Evolutionary conservation across 53 echinoderm and acorn worm genomes (phyloP), one percentile per base, ranked within the genome.

Genomic region (Arbacia lixula): DNA sequence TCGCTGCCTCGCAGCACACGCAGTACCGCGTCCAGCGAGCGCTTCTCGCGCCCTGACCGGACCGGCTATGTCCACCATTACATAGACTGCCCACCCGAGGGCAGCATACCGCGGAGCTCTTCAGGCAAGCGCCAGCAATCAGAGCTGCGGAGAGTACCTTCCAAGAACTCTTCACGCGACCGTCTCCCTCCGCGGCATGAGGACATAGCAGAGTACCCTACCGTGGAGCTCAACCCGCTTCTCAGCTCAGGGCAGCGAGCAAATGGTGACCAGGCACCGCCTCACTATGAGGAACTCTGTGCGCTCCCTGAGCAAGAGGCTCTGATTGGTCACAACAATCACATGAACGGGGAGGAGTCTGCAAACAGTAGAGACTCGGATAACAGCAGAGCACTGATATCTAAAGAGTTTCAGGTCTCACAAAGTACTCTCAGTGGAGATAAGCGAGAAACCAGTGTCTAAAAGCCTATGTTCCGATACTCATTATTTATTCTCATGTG

Each of bases 391-490:
- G 78, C 38, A 17, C 60, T 77, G 57, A 36, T 37, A 36, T 77
- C 78, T 5, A 77, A 77, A 57, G 60, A 77, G 3, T 60, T 14
- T 60, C 78, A 77, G 60, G 40, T 60, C 37, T 77, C 78, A 60
- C 78, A 77, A 29, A 58, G 35, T 77, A 60, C 37, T 24, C 60
- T 77, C 1, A 40, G 60, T 37, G 60, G 78, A 43, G 91, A 91
- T 34, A 91, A 91, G 51, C 37, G 85, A 51, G 91, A 91, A 72
- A 91, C 91, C 14, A 91, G 91, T 72, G 91, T 91, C 62, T 91
- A 84, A 72, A 27, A 26, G n/a, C n/a, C n/a, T n/a, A n/a, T n/a
- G n/a, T n/a, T n/a, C n/a, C n/a, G n/a, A n/a, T n/a, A n/a, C n/a
- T n/a, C n/a, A n/a, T n/a, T n/a, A n/a, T n/a, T n/a, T n/a, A n/a